Evolutionary conservation across 2,113 vertebrate genomes (phyloP).

Genomic region (Sturnus vulgaris): DNA sequence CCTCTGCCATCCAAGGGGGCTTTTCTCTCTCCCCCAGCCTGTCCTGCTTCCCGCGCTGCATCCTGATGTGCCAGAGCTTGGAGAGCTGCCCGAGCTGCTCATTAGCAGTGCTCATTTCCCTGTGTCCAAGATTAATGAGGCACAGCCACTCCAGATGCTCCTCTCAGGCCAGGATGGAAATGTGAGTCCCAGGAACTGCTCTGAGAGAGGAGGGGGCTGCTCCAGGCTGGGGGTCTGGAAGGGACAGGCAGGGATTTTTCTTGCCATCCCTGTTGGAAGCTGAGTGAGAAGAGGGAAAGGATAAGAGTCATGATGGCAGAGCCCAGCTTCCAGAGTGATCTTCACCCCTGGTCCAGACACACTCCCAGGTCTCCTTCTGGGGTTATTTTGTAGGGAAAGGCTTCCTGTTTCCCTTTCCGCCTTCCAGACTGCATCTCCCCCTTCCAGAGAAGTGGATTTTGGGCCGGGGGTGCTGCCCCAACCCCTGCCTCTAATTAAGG

Average conservation of each 20-base stretch:
- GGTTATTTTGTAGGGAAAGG: background rate
- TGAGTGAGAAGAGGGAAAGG: background rate
- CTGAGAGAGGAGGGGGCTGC: background rate
- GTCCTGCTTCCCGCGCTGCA: background rate
- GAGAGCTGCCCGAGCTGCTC: conserved; percentile 12
- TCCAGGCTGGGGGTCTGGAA: background rate
- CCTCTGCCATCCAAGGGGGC: conserved; percentile 12
- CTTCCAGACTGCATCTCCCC: background rate
- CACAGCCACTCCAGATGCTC: conserved; percentile 56
- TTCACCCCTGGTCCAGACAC: background rate
- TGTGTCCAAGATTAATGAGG: conserved; percentile 51
- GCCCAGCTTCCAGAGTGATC: background rate
- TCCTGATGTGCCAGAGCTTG: conserved; percentile 57
- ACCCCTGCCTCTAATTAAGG: background rate
- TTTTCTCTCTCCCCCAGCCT: background rate
- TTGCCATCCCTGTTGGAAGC: background rate
- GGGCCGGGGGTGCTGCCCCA: background rate
- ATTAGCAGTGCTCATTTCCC: conserved; percentile 55
- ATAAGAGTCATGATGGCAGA: background rate
- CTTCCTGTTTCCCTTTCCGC: background rate
- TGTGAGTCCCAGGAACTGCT: background rate
- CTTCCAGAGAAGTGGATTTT: background rate
- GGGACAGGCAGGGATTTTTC: background rate
- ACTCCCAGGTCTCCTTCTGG: background rate
- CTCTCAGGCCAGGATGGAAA: background rate